These are phyloP conservation scores for Apistogramma diplotaenia DNA, from an alignment of 2,113 vertebrate species.

Conservation along the genomic window DNA sequence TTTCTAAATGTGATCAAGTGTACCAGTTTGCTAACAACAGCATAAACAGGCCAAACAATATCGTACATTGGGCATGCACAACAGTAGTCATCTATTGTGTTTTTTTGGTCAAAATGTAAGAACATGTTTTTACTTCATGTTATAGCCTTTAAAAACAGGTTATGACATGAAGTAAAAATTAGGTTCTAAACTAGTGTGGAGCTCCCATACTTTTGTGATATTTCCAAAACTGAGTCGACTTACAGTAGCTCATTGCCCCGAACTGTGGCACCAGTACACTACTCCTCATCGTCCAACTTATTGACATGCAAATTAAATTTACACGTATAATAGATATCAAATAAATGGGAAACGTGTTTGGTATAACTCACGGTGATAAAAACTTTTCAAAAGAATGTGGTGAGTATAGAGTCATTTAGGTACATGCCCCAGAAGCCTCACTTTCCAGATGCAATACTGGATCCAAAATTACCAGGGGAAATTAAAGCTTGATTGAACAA, in stretches of 20 bases:
- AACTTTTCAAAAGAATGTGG: neutral
- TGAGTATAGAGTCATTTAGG: neutral
- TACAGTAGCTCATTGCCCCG: too few species aligned
- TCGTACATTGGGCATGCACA: rapidly evolving
- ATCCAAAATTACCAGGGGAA: neutral
- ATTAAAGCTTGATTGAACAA: neutral
- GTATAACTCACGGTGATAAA: neutral
- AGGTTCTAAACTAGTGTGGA: too few species aligned
- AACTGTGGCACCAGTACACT: neutral
- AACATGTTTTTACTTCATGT: too few species aligned
- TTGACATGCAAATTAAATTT: neutral
- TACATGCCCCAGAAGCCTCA: neutral
- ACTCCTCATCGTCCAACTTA: neutral
- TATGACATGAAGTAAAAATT: too few species aligned
- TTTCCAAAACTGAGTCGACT: too few species aligned
- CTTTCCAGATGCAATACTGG: neutral
- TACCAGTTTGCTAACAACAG: neutral
- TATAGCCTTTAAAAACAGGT: too few species aligned
- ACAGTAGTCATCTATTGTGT: neutral
- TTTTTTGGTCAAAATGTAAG: neutral
- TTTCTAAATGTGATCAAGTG: too few species aligned
- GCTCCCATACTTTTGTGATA: too few species aligned
- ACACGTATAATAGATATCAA: neutral
- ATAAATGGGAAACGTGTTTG: neutral
- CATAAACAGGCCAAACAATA: neutral